Conservation (phyloP, 2,888 invertebrate species). For the Ellobium chinense region DNA sequence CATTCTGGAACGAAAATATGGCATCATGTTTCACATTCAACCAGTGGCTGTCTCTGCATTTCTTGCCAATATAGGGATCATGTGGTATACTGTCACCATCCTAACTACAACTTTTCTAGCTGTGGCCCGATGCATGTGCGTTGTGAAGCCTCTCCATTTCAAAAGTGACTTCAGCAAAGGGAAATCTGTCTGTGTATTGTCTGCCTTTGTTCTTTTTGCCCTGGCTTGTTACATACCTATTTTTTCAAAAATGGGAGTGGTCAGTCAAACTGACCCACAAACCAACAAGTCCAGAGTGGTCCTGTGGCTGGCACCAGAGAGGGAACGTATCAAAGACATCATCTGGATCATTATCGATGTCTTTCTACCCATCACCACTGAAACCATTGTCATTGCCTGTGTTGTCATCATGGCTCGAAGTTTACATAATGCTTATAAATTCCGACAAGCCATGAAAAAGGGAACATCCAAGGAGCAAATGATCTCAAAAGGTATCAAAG, state of each 20-base stretch:
- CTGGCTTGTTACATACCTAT: not conserved
- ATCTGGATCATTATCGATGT: not conserved
- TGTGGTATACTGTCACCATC: not conserved
- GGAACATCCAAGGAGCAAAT: not conserved
- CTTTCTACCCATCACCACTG: slow-evolving; percentile 3
- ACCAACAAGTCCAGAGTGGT: not conserved
- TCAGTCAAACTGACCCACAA: not conserved
- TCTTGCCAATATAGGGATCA: not conserved
- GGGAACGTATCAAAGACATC: not conserved
- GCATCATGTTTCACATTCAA: not conserved
- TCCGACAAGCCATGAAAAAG: slow-evolving; percentile 1
- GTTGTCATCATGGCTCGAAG: not conserved
- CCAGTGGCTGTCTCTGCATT: not conserved
- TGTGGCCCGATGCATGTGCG: slow-evolving; percentile 26
- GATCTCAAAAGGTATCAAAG: not conserved
- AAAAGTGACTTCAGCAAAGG: not conserved
- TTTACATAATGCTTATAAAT: not conserved
- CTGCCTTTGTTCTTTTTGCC: not conserved
- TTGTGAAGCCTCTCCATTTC: slow-evolving; percentile 26
- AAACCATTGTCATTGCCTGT: slow-evolving; percentile 5
- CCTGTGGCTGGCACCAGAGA: not conserved
- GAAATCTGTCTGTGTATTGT: not conserved
- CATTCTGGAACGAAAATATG: not conserved
- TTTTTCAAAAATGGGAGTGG: not conserved
- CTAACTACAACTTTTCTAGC: slow-evolving; percentile 29